These are phyloP conservation scores for Hyposmocoma kahamanoa DNA, from an alignment of 1,140 invertebrate genomes.

Conservation along the genomic window DNA sequence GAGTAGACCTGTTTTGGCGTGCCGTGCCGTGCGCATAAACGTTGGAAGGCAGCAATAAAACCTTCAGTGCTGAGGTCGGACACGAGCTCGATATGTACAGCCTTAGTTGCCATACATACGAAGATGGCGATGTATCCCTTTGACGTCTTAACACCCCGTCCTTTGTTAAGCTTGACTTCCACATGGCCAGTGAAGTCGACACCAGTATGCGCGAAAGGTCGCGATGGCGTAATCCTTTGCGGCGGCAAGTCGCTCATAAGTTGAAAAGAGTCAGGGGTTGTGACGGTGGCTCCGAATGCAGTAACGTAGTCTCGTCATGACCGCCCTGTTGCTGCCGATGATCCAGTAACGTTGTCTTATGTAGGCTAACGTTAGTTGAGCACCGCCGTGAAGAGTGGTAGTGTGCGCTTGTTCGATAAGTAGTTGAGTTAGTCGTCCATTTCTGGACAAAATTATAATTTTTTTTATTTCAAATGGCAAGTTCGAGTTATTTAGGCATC, in stretches of 20 bases:
- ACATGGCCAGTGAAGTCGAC: background rate
- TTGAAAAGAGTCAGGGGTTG: slow-evolving; percentile 14
- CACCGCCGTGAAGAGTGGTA: slow-evolving; percentile 28
- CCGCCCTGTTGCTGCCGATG: slow-evolving; percentile 13
- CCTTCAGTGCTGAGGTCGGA: slow-evolving; percentile 18
- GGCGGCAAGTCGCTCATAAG: background rate
- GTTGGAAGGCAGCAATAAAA: slow-evolving; percentile 25
- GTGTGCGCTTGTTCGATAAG: slow-evolving; percentile 20
- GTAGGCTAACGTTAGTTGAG: slow-evolving; percentile 18
- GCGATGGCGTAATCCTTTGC: background rate
- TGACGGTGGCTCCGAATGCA: slow-evolving; percentile 16
- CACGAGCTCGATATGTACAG: slow-evolving; percentile 2
- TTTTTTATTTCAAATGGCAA: slow-evolving; percentile 12
- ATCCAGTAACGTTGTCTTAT: slow-evolving; percentile 35
- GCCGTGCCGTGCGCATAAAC: background rate
- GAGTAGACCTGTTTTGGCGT: background rate
- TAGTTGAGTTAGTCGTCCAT: slow-evolving; percentile 10
- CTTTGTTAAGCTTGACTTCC: background rate
- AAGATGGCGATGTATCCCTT: slow-evolving; percentile 38
- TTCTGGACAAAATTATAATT: slow-evolving; percentile 13
- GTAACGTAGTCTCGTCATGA: slow-evolving; percentile 13
- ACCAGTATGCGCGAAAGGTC: background rate
- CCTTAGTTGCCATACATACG: slow-evolving; percentile 5
- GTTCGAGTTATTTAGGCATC: slow-evolving; percentile 19
- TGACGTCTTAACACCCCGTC: background rate